Conservation (phyloP, 2,113 vertebrate species). For the Micronycteris hirsuta region DNA sequence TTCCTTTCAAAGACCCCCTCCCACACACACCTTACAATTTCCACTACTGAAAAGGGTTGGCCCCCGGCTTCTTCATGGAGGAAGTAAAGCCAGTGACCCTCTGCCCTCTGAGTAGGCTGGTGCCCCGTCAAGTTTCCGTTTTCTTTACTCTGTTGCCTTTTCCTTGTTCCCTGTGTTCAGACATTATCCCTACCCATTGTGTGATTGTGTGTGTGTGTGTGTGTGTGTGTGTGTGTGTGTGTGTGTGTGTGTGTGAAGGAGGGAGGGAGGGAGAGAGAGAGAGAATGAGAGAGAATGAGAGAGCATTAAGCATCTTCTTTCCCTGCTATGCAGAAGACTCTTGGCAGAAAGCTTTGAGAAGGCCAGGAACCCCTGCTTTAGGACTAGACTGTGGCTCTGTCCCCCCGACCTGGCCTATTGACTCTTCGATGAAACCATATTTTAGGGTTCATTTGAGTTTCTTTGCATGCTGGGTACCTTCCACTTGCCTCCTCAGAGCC, state of each 20-base stretch:
- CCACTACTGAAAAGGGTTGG: background rate
- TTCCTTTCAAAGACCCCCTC: background rate
- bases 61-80: background rate
- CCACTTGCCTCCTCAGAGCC: background rate
- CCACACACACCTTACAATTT: background rate
- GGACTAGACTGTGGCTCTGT: background rate
- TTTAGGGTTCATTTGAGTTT: background rate
- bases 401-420: no score
- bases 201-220: background rate
- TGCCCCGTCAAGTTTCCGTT: fast-evolving
- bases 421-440: background rate
- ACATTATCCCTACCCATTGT: no score
- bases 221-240: background rate
- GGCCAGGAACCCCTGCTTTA: no score
- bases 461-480: no score
- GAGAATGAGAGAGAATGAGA: background rate
- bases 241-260: background rate
- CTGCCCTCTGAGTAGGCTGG: background rate
- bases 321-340: background rate
- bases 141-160: background rate
- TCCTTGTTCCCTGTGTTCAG: background rate
- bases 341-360: background rate
- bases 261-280: background rate
- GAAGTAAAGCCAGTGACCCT: background rate
- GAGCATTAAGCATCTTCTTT: background rate